These are phyloP conservation scores for Odontocolon sp. DNA, from an alignment of 2,888 invertebrate species.

Conservation along the genomic window DNA sequence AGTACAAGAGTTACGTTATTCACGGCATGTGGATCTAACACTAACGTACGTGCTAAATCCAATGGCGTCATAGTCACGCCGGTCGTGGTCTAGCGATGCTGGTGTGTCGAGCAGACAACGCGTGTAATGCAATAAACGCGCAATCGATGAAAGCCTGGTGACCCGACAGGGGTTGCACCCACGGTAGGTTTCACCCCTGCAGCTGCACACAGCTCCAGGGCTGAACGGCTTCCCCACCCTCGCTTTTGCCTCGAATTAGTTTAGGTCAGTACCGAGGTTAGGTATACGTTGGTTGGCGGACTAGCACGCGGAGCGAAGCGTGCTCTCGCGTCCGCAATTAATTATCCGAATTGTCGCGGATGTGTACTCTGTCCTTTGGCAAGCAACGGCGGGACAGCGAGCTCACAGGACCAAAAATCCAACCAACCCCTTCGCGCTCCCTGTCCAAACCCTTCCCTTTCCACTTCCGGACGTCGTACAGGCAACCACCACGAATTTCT, in stretches of 20 bases:
- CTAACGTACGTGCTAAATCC: conserved; percentile 62
- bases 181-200: neutral
- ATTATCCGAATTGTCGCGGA: conserved; percentile 58
- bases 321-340: conserved; percentile 48
- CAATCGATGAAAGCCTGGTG: conserved; percentile 68
- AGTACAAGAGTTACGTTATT: conserved; percentile 5
- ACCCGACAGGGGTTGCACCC: conserved; percentile 38
- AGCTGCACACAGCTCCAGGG: neutral
- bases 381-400: neutral
- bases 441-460: neutral
- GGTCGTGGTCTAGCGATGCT: neutral
- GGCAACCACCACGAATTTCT: conserved; percentile 7
- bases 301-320: conserved; percentile 13
- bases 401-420: conserved; percentile 32
- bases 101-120: conserved; percentile 44
- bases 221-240: neutral
- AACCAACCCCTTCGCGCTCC: neutral
- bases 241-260: conserved; percentile 62
- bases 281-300: conserved; percentile 38
- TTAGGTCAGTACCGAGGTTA: conserved; percentile 62
- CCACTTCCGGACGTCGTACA: neutral
- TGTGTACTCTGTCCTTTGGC: conserved; percentile 35
- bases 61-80: conserved; percentile 60
- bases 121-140: conserved; percentile 68
- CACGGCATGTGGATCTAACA: conserved; percentile 44